phyloP scores from a whole-genome alignment of 2,888 invertebrate species.

The Drosophila crucigera region DNA sequence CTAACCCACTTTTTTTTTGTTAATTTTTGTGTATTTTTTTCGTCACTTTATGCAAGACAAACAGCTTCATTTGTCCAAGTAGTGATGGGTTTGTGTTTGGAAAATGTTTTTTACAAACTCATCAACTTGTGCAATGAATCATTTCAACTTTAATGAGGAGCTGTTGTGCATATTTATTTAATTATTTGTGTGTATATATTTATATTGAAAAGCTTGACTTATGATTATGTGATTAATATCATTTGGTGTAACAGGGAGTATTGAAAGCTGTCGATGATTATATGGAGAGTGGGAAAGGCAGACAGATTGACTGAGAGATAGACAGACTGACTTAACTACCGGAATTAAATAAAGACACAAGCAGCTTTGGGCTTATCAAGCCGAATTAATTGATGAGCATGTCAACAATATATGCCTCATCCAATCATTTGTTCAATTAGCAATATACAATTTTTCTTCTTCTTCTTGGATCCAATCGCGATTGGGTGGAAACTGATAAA shows the following conservation, averaged over 20 bases:
- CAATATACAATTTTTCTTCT: conserved; percentile 5
- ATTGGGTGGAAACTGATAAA: conserved; percentile 55
- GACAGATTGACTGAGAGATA: neutral
- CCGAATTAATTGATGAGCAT: conserved; percentile 47
- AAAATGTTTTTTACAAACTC: neutral
- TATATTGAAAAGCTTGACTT: conserved; percentile 7
- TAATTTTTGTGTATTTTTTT: neutral
- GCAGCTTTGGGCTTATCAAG: conserved; percentile 13
- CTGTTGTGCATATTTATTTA: conserved; percentile 2
- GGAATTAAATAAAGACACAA: conserved; percentile 18
- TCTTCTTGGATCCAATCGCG: conserved; percentile 4
- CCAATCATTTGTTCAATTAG: conserved; percentile 74
- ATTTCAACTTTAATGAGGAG: conserved; percentile 11
- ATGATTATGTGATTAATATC: conserved; percentile 49
- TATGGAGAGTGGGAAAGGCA: conserved; percentile 30
- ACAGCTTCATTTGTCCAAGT: conserved; percentile 29
- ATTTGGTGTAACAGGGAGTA: conserved; percentile 20
- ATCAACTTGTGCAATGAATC: conserved; percentile 18
- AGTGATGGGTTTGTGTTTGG: conserved; percentile 8
- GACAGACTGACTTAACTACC: conserved; percentile 12
- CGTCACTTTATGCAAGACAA: conserved; percentile 25
- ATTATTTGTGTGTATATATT: neutral
- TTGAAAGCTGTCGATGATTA: conserved; percentile 12
- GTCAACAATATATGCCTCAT: conserved; percentile 57
- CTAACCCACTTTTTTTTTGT: conserved; percentile 17